A percentile compares a stretch with the other conserved stretches of the same genome.
Evolutionary conservation across 2,797 vertebrate species (phyloP).

Genomic region (Cichlasoma orientale): DNA sequence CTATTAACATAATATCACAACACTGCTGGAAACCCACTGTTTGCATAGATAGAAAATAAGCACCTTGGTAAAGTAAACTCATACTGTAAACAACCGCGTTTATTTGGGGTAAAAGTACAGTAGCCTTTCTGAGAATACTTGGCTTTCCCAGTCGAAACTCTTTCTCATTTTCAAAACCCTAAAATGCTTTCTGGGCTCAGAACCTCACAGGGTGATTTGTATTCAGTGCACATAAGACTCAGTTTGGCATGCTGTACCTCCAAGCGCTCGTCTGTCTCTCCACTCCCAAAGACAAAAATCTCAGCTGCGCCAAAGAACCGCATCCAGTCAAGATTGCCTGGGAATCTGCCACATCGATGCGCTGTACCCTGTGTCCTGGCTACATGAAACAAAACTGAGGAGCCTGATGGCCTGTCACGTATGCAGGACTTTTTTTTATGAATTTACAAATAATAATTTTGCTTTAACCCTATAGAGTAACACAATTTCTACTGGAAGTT

Average conservation of each 20-base stretch:
- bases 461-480: not conserved
- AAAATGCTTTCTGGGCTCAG: conserved; percentile 21
- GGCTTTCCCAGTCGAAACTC: not conserved
- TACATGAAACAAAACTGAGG: not conserved
- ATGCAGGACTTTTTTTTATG: not conserved
- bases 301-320: conserved; percentile 3
- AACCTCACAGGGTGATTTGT: conserved; percentile 37
- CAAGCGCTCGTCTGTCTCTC: not conserved
- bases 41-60: conserved; percentile 83
- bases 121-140: conserved; percentile 21
- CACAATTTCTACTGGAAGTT: not conserved
- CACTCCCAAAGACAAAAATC: not conserved
- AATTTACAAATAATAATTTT: not conserved
- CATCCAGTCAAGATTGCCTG: conserved; percentile 25
- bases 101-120: conserved; percentile 15
- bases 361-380: not conserved
- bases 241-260: conserved; percentile 39
- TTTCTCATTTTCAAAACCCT: conserved; percentile 11
- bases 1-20: conserved; percentile 58
- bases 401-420: not conserved
- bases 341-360: not conserved
- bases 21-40: conserved; percentile 58
- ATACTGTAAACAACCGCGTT: conserved; percentile 59
- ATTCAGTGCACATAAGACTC: conserved; percentile 40
- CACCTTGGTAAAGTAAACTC: conserved; percentile 66